Conservation (phyloP, 2,888 invertebrate species). For the Hydriomena furcata region DNA sequence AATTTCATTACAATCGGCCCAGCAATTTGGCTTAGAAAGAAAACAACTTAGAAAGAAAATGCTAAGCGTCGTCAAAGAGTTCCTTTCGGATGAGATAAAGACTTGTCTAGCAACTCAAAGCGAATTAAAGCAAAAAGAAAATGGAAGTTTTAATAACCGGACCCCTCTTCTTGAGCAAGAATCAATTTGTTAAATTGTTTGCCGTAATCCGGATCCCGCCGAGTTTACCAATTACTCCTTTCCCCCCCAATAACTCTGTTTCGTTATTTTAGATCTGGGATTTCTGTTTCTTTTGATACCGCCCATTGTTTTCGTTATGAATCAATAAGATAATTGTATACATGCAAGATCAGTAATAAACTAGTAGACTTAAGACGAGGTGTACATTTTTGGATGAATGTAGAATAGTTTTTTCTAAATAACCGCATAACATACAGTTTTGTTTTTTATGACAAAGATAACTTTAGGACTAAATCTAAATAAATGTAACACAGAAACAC, state of each 20-base stretch:
- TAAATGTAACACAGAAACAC: too few species aligned
- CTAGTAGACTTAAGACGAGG: too few species aligned
- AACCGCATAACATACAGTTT: too few species aligned
- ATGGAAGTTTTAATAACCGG: slow-evolving; percentile 36
- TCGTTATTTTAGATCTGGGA: slow-evolving; percentile 23
- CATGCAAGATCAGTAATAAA: too few species aligned
- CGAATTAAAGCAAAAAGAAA: slow-evolving; percentile 29
- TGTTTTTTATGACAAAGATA: too few species aligned
- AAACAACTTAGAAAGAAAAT: background rate
- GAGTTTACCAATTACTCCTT: slow-evolving; percentile 33
- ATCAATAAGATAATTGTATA: slow-evolving; percentile 10
- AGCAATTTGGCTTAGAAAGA: too few species aligned
- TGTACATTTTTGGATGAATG: too few species aligned
- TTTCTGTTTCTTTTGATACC: slow-evolving; percentile 14
- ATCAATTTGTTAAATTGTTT: slow-evolving; percentile 37
- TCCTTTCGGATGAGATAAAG: background rate
- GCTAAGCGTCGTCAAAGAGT: background rate
- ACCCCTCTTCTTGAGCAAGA: slow-evolving; percentile 26
- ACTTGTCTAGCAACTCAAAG: background rate
- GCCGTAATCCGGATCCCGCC: slow-evolving; percentile 11
- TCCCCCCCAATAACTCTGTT: slow-evolving; percentile 21
- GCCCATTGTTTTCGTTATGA: slow-evolving; percentile 23
- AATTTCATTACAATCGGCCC: too few species aligned
- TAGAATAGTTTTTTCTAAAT: too few species aligned
- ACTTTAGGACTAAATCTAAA: too few species aligned